Percentiles rank a stretch among this genome's conserved stretches.
These are phyloP conservation scores for Scomber japonicus DNA, from an alignment of 2,113 vertebrate species.

Conservation along the genomic window DNA sequence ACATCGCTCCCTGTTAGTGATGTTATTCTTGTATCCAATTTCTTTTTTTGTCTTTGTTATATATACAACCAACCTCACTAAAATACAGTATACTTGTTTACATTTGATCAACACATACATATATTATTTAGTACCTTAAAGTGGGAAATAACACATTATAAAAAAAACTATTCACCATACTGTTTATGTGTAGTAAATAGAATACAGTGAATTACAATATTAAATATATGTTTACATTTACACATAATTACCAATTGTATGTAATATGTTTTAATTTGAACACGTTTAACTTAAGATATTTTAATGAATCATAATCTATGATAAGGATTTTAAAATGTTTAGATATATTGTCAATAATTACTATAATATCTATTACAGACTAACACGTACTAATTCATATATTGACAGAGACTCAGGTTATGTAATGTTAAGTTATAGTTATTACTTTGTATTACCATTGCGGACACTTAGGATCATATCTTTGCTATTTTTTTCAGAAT, in stretches of 20 bases:
- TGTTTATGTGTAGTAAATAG: neutral
- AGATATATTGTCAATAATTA: too few species aligned
- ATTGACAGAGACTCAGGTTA: too few species aligned
- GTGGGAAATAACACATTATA: neutral
- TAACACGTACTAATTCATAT: too few species aligned
- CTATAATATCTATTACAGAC: too few species aligned
- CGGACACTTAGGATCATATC: too few species aligned
- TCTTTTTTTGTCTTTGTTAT: neutral
- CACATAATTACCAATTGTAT: too few species aligned
- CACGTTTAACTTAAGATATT: neutral
- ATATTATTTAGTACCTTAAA: neutral
- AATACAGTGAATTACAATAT: neutral
- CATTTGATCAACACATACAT: neutral
- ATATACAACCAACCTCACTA: neutral
- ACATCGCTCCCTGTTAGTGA: conserved; percentile 29
- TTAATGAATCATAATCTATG: too few species aligned
- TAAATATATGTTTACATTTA: neutral
- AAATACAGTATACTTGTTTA: conserved; percentile 4
- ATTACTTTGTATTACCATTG: too few species aligned
- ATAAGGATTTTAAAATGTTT: too few species aligned
- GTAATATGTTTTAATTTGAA: neutral
- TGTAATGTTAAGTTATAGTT: too few species aligned
- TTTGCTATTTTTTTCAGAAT: too few species aligned
- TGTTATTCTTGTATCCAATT: conserved; percentile 16
- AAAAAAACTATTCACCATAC: neutral